Evolutionary conservation across 1,140 invertebrate genomes (phyloP).

Genomic region (Solenopsis fugax): DNA sequence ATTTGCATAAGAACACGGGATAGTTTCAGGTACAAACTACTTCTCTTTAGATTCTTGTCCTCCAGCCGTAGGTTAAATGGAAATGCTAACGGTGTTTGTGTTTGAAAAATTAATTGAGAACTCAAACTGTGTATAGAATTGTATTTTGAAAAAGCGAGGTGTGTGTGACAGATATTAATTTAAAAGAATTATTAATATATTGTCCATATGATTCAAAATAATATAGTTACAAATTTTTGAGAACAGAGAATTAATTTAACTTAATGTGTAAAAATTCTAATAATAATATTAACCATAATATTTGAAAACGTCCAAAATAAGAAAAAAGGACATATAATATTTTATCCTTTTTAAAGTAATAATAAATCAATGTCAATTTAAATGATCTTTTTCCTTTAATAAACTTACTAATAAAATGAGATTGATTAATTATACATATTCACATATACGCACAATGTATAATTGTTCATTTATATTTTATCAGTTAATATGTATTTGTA

Average conservation of each 20-base stretch:
- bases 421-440: neutral
- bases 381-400: neutral
- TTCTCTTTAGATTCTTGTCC: slow-evolving; percentile 33
- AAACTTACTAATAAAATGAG: neutral
- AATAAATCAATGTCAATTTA: neutral
- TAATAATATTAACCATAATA: neutral
- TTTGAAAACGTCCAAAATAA: neutral
- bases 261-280: neutral
- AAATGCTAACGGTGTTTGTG: slow-evolving; percentile 3
- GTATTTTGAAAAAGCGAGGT: neutral
- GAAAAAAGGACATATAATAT: neutral
- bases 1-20: slow-evolving; percentile 50
- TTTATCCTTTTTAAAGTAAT: neutral
- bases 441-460: neutral
- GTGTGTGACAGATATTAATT: neutral
- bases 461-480: neutral
- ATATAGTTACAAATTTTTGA: neutral
- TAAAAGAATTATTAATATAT: neutral
- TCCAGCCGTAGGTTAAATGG: neutral
- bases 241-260: neutral
- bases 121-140: neutral
- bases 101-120: slow-evolving; percentile 33
- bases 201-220: neutral
- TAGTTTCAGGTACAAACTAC: slow-evolving; percentile 27
- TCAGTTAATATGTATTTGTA: neutral